Evolutionary conservation across 1,140 invertebrate genomes (phyloP), one percentile per base, ranked within the genome.

Genomic region (Chionoecetes opilio): DNA sequence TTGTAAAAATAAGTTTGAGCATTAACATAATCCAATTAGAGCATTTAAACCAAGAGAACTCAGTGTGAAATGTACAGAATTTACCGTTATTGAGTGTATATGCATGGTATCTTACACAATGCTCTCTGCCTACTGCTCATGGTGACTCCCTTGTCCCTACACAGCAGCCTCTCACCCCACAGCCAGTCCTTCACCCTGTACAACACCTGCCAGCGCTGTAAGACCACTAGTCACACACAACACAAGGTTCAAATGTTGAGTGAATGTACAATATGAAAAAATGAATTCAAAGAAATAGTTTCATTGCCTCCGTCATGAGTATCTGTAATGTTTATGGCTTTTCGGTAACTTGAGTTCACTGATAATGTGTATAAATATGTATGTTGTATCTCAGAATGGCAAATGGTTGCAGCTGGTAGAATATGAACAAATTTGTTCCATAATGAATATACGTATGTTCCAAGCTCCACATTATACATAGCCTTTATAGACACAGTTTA

Each of bases 91-190:
- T 75, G 63, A 75, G 63, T 75, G 63, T 75, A 21, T 21, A 75
- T 75, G 63, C 63, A 75, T 75, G 63, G 63, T 75, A 75, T 75
- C n/a, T 75, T n/a, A 75, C 63, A n/a, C n/a, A n/a, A 75, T 17
- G 8, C 6, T 21, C 5, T n/a, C 21, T 17, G 21, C 0, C 8
- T 17, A 53, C 46, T 14, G 21, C 46, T 53, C 11, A 14, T 17
- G 9, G 21, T 53, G 46, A 53, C 11, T 53, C 46, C 2, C 0
- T 53, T 14, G 21, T 53, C 63, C 1, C 21, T 75, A 75, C n/a
- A 75, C n/a, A 21, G 63, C 21, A 75, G 11, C 63, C 63, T 75
- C n/a, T 75, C n/a, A 75, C 8, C 0, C 5, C 21, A n/a, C 63
- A n/a, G 0, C 11, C 0, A 75, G 6, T 75, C 63, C n/a, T 26